Evolutionary conservation across 2,113 vertebrate genomes (phyloP).

Genomic region (Menura novaehollandiae): DNA sequence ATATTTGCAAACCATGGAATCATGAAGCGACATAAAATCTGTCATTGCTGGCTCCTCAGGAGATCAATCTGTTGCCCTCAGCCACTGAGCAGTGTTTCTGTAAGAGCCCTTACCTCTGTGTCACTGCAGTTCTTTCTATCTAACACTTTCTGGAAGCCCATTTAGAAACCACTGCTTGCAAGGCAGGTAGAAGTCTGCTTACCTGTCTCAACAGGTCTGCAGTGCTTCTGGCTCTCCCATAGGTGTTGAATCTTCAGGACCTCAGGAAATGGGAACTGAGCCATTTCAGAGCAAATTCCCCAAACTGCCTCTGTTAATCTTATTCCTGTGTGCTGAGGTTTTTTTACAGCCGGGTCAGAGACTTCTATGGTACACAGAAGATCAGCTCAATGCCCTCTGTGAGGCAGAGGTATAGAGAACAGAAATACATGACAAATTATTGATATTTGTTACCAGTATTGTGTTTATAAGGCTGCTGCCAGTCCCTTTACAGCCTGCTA

Average conservation of each 20-base stretch:
- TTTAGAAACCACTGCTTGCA: background rate
- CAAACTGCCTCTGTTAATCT: background rate
- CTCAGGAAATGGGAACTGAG: background rate
- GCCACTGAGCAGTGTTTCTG: background rate
- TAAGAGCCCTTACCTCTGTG: background rate
- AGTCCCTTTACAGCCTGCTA: background rate
- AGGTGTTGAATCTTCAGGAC: background rate
- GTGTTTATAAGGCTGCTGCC: background rate
- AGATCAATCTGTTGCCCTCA: accelerated
- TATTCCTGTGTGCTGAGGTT: background rate
- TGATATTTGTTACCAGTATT: background rate
- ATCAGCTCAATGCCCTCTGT: background rate
- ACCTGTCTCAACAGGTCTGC: background rate
- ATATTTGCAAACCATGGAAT: background rate
- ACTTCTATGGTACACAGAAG: background rate
- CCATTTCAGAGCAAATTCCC: background rate
- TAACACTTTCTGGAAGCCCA: background rate
- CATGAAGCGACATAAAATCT: background rate
- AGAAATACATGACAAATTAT: background rate
- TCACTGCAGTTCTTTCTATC: background rate
- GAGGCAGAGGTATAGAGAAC: background rate
- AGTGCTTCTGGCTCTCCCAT: background rate
- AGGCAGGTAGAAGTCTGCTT: background rate
- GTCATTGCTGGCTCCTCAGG: accelerated
- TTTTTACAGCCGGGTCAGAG: background rate